Base-by-base conservation (phyloP, 2,113 vertebrate species). In the Campylomormyrus numenius region DNA sequence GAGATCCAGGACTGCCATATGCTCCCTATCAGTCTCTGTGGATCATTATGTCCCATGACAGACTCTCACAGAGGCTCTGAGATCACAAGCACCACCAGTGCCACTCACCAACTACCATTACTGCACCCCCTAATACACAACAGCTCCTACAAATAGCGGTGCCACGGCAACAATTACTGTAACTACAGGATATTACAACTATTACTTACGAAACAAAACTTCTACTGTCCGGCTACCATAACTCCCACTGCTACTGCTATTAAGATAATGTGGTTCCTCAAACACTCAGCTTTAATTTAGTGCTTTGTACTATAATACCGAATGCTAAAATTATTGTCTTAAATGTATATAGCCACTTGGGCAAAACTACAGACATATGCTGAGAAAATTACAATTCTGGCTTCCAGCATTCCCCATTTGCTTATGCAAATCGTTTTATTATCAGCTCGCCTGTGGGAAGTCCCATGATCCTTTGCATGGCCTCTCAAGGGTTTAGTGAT, bases 1-100 rank as follows among this genome's bases (percentile, higher is more conserved):
- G 85, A 92, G 91, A 91, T 94, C 77, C 91, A 93, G 92, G 94
- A 92, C 80, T 24, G 45, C 91, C 87, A 89, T 39, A 91, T 85
- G 89, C 92, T 91, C 89, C 87, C 92, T 88, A 91, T 92, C 52
- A 88, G 56, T 85, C 53, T 62, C 35, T 35, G 52, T n/a, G 48
- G 31, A 62, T 42, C 31, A 42, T 45, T n/a, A 31, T 45, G 31
- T 88, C 53, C 87, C 24, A 39, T 58, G 2, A 35, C 13, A 19
- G 24, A 39, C 86, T 35, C 48, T 35, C 86, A 39, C 52, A 39
- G 21, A 50, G 24, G 48, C n/a, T 21, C 24, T n/a, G 45, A 11
- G 24, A 27, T 85, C 19, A 85, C 84, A 5, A 46, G 21, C 39
- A 42, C 7, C 83, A 85, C 24, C 42, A 86, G 31, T 13, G 42